Evolutionary conservation across 2,113 vertebrate species (phyloP).

Genomic region (Nanorana parkeri): DNA sequence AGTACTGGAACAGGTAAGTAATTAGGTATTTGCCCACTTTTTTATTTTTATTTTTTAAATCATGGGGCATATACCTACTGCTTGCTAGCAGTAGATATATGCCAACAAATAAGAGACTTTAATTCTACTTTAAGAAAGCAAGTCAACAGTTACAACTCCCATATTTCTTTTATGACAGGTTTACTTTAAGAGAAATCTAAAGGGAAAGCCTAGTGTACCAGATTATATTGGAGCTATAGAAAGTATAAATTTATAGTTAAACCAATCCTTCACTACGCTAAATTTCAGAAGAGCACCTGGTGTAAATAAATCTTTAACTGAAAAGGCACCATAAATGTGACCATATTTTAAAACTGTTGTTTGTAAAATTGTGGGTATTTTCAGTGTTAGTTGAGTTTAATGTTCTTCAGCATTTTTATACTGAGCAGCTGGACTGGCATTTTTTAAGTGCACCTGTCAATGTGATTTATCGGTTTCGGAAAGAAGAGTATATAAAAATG

Average conservation of each 20-base stretch:
- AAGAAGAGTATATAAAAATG: conserved; percentile 24
- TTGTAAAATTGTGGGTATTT: neutral
- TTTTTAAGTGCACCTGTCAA: neutral
- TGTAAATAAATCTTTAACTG: conserved; percentile 21
- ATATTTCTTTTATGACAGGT: too few species aligned
- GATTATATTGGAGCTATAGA: neutral
- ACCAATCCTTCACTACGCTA: neutral
- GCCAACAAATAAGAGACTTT: too few species aligned
- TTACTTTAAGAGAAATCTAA: too few species aligned
- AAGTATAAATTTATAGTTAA: neutral
- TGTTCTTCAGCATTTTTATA: neutral
- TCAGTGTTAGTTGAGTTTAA: conserved; percentile 12
- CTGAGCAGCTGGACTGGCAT: conserved; percentile 14
- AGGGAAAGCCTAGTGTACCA: neutral
- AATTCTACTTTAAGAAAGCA: too few species aligned
- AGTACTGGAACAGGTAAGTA: too few species aligned
- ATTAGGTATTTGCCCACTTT: too few species aligned
- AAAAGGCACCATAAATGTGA: conserved; percentile 21
- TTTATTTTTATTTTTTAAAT: too few species aligned
- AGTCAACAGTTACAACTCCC: too few species aligned
- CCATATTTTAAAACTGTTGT: neutral
- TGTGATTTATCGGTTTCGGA: conserved; percentile 16
- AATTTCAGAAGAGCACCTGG: conserved; percentile 8
- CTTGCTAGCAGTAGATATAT: too few species aligned
- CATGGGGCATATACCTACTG: too few species aligned